phyloP scores from a whole-genome alignment of 2,888 invertebrate species.

The Mongoloraphidia duomilia region DNA sequence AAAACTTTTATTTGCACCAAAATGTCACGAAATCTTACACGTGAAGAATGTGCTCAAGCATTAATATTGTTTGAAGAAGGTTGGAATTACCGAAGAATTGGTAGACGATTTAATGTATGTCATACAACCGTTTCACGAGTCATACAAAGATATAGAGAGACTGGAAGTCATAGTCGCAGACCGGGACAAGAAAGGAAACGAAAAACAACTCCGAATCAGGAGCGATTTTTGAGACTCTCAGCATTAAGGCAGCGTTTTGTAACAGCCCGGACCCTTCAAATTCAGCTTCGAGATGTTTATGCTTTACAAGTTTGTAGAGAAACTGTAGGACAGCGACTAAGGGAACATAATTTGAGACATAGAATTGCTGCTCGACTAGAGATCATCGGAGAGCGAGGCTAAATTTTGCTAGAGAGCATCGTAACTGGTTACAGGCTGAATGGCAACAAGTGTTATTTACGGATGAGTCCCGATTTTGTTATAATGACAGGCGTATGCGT shows the following conservation, averaged over 20 bases:
- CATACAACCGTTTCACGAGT: constrained; percentile 5
- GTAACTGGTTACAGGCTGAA: not conserved
- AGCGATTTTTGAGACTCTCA: constrained; percentile 4
- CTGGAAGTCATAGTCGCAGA: constrained; percentile 8
- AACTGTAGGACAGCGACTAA: too few species aligned
- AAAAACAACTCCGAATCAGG: constrained; percentile 4
- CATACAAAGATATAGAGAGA: constrained; percentile 9
- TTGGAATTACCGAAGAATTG: constrained; percentile 5
- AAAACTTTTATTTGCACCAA: too few species aligned
- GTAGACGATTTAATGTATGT: not conserved
- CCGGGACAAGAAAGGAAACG: constrained; percentile 6
- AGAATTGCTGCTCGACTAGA: too few species aligned
- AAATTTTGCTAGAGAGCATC: not conserved
- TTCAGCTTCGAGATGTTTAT: constrained; percentile 5
- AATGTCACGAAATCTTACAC: too few species aligned
- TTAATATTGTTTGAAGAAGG: constrained; percentile 2
- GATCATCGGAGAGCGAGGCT: not conserved
- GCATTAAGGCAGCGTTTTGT: not conserved
- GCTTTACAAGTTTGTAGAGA: too few species aligned
- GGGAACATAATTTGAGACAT: too few species aligned
- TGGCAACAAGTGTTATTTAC: constrained; percentile 1
- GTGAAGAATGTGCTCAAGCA: too few species aligned
- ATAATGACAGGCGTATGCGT: not conserved
- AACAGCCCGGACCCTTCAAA: constrained; percentile 6
- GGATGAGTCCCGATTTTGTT: not conserved